Evolutionary conservation across 2,113 vertebrate genomes (phyloP).

Genomic region (Cariama cristata): DNA sequence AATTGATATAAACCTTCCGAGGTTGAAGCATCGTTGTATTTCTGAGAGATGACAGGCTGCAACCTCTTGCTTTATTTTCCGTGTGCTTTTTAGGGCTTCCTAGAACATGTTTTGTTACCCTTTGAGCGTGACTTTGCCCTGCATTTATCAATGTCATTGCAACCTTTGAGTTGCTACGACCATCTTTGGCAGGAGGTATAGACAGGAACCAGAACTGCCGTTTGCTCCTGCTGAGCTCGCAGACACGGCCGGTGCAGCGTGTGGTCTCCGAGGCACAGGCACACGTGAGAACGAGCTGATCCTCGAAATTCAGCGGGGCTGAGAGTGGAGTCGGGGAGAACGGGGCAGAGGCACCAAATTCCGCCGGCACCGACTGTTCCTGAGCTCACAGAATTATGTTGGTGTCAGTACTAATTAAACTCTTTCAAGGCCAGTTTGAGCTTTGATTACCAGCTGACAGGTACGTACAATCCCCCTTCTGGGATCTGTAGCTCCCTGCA

Average conservation of each 20-base stretch:
- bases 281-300: background rate
- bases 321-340: background rate
- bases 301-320: background rate
- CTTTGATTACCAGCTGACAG: conserved; percentile 75
- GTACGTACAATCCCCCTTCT: conserved; percentile 67
- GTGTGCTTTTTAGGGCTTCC: background rate
- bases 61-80: background rate
- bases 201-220: background rate
- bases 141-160: background rate
- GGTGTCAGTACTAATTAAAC: conserved; percentile 75
- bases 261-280: background rate
- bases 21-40: background rate
- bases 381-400: conserved; percentile 35
- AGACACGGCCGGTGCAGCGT: rapidly evolving
- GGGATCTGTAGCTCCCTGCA: conserved; percentile 62
- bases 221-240: background rate
- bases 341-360: background rate
- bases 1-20: background rate
- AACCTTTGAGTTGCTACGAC: background rate
- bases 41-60: background rate
- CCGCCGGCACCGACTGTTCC: background rate
- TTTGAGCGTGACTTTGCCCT: background rate
- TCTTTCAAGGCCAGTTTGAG: background rate
- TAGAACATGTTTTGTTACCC: background rate
- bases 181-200: background rate